Base-by-base conservation (phyloP, 2,113 vertebrate species). In the Poecilia latipinna region DNA sequence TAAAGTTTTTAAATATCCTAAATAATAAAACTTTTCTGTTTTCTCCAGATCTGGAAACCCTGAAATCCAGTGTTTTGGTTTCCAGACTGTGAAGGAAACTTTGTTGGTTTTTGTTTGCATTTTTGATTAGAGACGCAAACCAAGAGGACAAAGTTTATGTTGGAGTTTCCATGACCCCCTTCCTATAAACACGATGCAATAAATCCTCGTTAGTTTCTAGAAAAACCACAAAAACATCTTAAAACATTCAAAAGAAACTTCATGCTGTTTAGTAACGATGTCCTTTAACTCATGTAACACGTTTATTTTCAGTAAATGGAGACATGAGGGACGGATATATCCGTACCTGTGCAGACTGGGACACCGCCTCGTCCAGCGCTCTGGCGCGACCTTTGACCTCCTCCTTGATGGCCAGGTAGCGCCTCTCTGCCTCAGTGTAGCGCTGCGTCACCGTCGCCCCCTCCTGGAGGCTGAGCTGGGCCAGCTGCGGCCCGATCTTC, bases 401-500 rank as follows among this genome's bases (percentile, higher is more conserved):
- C 81, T 97, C 97, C 87, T 99, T 99, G 90, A 99, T 98, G 42
- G 77, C 94, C 75, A 94, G 85, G 65, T 98, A 99, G 61, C 91
- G 93, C 22, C 91, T 89, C 88, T 98, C 97, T 0, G 97, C 95
- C 0, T 92, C 91, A 1, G 67, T 78, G 89, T 96, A 97, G 77
- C 96, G 96, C 51, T 95, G 94, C 78, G 94, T 96, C 62, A 99
- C 94, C 62, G 94, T 92, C 28, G 91, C 92, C 2, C 97, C 97
- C 87, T 99, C 97, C 73, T 97, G 95, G 0, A 95, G 84, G 84
- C 98, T 99, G 81, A 99, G 94, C 73, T 97, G 94, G 13, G 95
- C 96, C 87, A 99, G 92, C 85, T 97, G 97, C 0, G 98, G 98
- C 2, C 98, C 98, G 7, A 99, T 99, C 92, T 99, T 99, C 86